phyloP scores from a whole-genome alignment of 2,888 invertebrate genomes.

The Gisinianus flammeolus region DNA sequence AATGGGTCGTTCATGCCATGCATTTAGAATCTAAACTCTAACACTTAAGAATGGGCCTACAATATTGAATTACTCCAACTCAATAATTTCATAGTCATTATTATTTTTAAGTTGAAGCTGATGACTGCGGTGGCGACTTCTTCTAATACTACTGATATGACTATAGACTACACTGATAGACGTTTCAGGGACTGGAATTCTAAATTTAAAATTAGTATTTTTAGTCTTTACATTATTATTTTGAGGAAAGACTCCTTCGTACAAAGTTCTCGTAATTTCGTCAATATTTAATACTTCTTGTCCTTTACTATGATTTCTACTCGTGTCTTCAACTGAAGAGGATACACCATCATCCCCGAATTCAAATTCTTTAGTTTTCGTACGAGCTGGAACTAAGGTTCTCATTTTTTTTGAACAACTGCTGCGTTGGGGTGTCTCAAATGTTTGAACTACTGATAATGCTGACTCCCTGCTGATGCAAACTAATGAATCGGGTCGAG shows the following conservation, averaged over 20 bases:
- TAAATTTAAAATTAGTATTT: neutral
- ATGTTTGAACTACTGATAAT: neutral
- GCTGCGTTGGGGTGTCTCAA: too few relatives aligned
- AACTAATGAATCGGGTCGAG: too few relatives aligned
- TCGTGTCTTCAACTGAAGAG: neutral
- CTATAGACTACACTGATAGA: neutral
- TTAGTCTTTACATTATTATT: neutral
- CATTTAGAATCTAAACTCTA: too few relatives aligned
- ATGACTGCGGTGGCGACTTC: too few relatives aligned
- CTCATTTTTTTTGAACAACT: too few relatives aligned
- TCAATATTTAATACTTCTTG: neutral
- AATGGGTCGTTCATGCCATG: too few relatives aligned
- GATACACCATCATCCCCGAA: neutral
- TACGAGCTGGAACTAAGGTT: too few relatives aligned
- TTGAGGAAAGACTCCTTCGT: neutral
- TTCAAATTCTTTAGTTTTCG: neutral
- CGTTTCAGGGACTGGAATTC: neutral
- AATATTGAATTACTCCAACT: neutral
- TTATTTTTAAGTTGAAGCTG: too few relatives aligned
- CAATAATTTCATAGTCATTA: neutral
- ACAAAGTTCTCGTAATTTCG: neutral
- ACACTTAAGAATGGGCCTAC: neutral
- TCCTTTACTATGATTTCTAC: neutral
- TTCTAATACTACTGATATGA: neutral
- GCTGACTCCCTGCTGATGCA: neutral